Evolutionary conservation across 1,140 invertebrate species (phyloP).

Genomic region (Chlorops oryzae): DNA sequence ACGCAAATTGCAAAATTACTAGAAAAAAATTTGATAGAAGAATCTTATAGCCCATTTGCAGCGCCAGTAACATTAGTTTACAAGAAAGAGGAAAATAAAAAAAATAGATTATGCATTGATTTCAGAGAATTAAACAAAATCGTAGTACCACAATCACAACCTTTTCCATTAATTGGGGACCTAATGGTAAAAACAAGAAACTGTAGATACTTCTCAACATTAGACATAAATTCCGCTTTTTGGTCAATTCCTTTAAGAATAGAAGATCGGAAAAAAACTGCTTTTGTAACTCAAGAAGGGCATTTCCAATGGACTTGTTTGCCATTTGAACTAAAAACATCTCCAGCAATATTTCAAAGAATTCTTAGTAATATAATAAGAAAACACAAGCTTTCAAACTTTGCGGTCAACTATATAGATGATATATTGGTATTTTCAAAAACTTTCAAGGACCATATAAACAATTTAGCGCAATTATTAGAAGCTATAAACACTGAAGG

Average conservation of each 20-base stretch:
- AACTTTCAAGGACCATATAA: too few relatives aligned
- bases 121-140: slow-evolving; percentile 43
- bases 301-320: slow-evolving; percentile 39
- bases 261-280: slow-evolving; percentile 40
- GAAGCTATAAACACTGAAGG: too few relatives aligned
- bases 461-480: too few relatives aligned
- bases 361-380: too few relatives aligned
- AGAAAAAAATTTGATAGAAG: slow-evolving; percentile 37
- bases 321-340: slow-evolving; percentile 37
- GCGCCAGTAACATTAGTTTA: slow-evolving; percentile 39
- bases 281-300: slow-evolving; percentile 43
- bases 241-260: slow-evolving; percentile 41
- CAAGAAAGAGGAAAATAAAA: slow-evolving; percentile 41
- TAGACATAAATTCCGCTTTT: slow-evolving; percentile 47
- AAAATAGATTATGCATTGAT: slow-evolving; percentile 38
- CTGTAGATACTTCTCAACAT: slow-evolving; percentile 36
- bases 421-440: too few relatives aligned
- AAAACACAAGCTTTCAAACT: too few relatives aligned
- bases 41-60: slow-evolving; percentile 42
- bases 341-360: slow-evolving; percentile 40
- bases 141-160: slow-evolving; percentile 37
- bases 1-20: slow-evolving; percentile 38
- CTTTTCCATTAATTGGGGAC: slow-evolving; percentile 41
- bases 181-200: slow-evolving; percentile 31
- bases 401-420: too few relatives aligned